These are phyloP conservation scores for Arenaria interpres DNA, from an alignment of 2,113 vertebrate species.

Conservation along the genomic window DNA sequence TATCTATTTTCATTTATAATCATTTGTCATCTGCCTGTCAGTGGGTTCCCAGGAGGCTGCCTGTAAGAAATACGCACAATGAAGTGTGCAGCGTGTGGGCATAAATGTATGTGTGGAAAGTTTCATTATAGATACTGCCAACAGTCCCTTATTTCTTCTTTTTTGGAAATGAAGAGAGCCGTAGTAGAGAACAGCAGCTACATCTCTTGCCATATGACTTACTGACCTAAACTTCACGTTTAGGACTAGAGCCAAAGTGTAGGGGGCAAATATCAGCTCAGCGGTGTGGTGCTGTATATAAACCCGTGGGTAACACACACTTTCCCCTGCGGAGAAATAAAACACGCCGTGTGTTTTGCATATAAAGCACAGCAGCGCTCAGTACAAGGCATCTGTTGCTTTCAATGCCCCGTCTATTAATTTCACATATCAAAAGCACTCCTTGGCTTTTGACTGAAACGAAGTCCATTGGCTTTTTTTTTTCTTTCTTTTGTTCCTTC, in stretches of 20 bases:
- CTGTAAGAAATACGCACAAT: not conserved
- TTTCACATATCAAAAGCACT: constrained; percentile 23
- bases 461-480: not conserved
- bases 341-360: not conserved
- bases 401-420: not conserved
- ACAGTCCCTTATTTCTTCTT: not conserved
- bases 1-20: not conserved
- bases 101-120: not conserved
- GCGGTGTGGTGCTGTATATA: not conserved
- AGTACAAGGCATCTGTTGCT: constrained; percentile 15
- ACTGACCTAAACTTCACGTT: not conserved
- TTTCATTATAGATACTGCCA: not conserved
- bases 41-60: not conserved
- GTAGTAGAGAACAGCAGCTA: not conserved
- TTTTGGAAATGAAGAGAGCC: not conserved
- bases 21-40: not conserved
- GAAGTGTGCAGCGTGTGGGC: not conserved
- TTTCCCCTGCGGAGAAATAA: not conserved
- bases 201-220: not conserved
- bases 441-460: not conserved
- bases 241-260: not conserved
- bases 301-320: not conserved
- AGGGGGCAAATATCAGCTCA: not conserved
- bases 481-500: not conserved
- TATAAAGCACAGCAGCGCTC: not conserved